Evolutionary conservation across 2,797 vertebrate species (phyloP), one percentile per base, ranked within the genome.

Genomic region (Tarsius wallacei): DNA sequence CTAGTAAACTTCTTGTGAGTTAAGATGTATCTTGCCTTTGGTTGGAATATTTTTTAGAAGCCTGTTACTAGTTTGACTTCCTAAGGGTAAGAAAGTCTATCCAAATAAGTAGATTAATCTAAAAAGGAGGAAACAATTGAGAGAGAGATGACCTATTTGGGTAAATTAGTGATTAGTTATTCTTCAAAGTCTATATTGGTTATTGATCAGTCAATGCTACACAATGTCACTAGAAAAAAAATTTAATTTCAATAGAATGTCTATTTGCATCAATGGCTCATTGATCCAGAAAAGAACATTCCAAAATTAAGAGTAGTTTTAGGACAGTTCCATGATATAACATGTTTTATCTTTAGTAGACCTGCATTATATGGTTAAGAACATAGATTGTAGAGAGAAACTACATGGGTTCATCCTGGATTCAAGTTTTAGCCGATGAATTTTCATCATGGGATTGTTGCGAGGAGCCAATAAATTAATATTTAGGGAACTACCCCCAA

Each of bases 181-280:
- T 33, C 80, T 84, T 89, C 31, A 57, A 64, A 81, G 14, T 82
- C 21, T 76, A 0, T 51, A 49, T 31, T 59, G 15, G 22, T 42
- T 49, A 94, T 94, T 57, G 24, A 85, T 81, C 57, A 70, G 24
- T 89, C 82, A 74, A 28, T 51, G 21, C n/a, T 89, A 21, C 36
- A 86, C 88, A 17, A 19, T 81, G 2, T 57, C 87, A 82, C 64
- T 16, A 21, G 77, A 47, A 87, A 74, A 59, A 61, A 42, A 19
- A 36, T 68, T 74, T 17, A 64, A 42, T 33, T 55, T 7, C 31
- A 70, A 33, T 51, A 55, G 10, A 82, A 76, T 70, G 57, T 76
- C 4, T 61, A 81, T 10, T 33, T 55, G 14, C 3, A 80, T 81
- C 5, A 71, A 85, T 13, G 61, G 85, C 36, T 78, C 57, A 42